Evolutionary conservation across 1,140 invertebrate species (phyloP), one percentile per base, ranked within the genome.

Genomic region (Vollenhovia emeryi): DNA sequence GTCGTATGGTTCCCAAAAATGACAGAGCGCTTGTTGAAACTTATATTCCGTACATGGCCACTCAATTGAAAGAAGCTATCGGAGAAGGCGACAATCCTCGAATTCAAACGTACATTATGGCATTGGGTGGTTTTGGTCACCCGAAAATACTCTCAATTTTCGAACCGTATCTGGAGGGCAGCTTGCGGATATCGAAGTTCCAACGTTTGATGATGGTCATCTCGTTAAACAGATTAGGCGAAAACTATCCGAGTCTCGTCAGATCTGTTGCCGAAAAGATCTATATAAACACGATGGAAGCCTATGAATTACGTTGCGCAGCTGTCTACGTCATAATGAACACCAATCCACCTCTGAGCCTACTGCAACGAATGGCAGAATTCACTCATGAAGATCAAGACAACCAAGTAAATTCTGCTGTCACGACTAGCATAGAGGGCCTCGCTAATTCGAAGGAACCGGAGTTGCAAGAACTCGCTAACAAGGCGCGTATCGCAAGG

Each of bases 321-420:
- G 97, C 97, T 55, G 96, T 97, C 11, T 95, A 95, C 40, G 93
- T 95, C 18, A 68, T 96, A 43, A 96, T 97, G 93, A 94, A 93
- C 59, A 95, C 96, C 45, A 93, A 96, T 55, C 97, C 97, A 15
- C 95, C 96, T 0, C 89, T 93, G 21, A 92, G 91, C 8, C 96
- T 97, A 95, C 95, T 97, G 87, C 96, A 96, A 93, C 94, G 95
- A 55, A 97, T 97, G 96, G 97, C 97, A 59, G 89, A 96, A 86
- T 96, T 95, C 91, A 97, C 97, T 3, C 95, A 97, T 82, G 91
- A 95, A 45, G 97, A 97, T 88, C 93, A 93, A 0, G 96, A 95
- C 89, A 93, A 95, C 30, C 95, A 97, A 36, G 96, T 97, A 0
- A 96, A 95, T 76, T 94, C 96, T 57, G 95, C 95, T 3, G 95